Evolutionary conservation across 2,797 vertebrate species (phyloP), one percentile per base, ranked within the genome.

Genomic region (Tolypeutes matacus): DNA sequence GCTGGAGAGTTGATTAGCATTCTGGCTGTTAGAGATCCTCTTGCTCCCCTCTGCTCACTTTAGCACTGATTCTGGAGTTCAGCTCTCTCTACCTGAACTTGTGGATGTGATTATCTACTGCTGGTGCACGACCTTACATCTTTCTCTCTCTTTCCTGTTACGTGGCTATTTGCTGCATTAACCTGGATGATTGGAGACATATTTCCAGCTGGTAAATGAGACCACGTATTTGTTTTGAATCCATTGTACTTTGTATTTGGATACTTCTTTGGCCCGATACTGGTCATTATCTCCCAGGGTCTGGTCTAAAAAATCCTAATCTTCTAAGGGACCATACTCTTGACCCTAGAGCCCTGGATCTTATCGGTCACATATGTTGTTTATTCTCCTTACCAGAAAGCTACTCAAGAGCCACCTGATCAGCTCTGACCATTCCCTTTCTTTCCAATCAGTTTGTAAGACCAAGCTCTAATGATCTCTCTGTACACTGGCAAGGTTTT

Each of bases 321-420:
- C 0, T 46, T 12, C 4, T 51, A 49, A 39, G 36, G 8, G n/a
- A 53, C 17, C 5, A 1, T 1, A 53, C 21, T 11, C 8, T 17
- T n/a, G 21, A 34, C n/a, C 5, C 23, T 31, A 42, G 62, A 23
- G 21, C 23, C 18, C 6, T 1, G 42, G 62, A 49, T 5, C 29
- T 76, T 21, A 1, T 7, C 0, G 0, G 6, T 46, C 31, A 51
- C 82, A 17, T 2, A 3, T 12, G 8, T 23, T 15, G 2, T 21
- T 89, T 42, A n/a, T 2, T 13, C 2, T 51, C 53, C n/a, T n/a
- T 36, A 7, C 23, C n/a, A 17, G 23, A 34, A 53, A 42, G 12
- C 12, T 64, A 7, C 2, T 0, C 5, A 7, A 3, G 4, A 60
- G 5, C 8, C 23, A 4, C 1, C 51, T 42, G 20, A 18, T 14